Base-by-base conservation (phyloP, 1,140 invertebrate genomes). In the Drosophila biarmipes region DNA sequence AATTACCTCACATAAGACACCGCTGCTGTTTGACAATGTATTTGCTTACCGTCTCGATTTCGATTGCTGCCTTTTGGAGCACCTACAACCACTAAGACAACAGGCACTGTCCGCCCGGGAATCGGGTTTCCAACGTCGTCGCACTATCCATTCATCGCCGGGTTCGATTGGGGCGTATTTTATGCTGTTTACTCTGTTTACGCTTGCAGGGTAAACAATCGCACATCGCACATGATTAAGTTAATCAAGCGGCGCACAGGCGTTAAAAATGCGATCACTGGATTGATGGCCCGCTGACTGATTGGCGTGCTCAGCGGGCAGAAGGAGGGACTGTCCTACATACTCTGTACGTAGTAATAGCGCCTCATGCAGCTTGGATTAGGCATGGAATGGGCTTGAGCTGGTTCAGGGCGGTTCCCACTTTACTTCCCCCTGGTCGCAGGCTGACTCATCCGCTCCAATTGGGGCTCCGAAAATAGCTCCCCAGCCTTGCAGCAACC, bases 211-310 rank as follows among this genome's bases (percentile, higher is more conserved):
- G 63, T 29, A 69, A 69, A 69, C 49, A 68, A 48, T 43, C 51
- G 59, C 67, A 58, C 55, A 56, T 52, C 51, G 61, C 67, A 58
- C 53, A 72, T 72, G 64, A 72, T 69, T 72, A 29, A 52, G 38
- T 72, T 49, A 51, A 71, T 56, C 64, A 24, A 64, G 66, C 71
- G 34, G 19, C 45, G 54, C 12, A 48, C 24, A 53, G 67, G 69
- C 67, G 40, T 46, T 72, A 61, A 59, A 49, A 51, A 12, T 21
- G 17, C 42, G 63, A 56, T 69, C 66, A 73, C 24, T 73, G 73
- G 71, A 73, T 73, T 73, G 46, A 69, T 57, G 46, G 11, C 7
- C 37, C 40, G 31, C 21, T 54, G 64, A 68, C 37, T 54, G 62
- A 69, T 46, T 69, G 40, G 38, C 62, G 66, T 68, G 66, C 17